Evolutionary conservation across 2,113 vertebrate species (phyloP), one percentile per base, ranked within the genome.

Genomic region (Callocephalon fimbriatum): DNA sequence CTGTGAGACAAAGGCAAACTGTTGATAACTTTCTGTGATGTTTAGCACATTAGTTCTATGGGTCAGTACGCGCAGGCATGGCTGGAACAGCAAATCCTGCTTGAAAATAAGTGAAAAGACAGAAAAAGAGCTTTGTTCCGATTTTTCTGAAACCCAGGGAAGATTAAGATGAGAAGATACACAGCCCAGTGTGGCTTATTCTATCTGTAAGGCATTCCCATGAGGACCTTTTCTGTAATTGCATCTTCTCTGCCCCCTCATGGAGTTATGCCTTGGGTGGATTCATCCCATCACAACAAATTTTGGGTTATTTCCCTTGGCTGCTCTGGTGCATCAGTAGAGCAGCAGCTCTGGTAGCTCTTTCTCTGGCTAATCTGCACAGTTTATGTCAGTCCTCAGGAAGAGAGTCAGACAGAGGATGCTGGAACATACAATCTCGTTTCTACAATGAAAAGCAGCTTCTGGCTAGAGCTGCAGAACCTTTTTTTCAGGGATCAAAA

Each of bases 31-130:
- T 96, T 93, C 88, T 88, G 78, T 72, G 91, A 70, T 88, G 51
- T 78, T 94, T 91, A 87, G 77, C 86, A 96, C 92, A 94, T 95
- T 97, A 96, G 67, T 84, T 96, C 73, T 50, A 96, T 91, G 95
- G 96, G 91, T 94, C 95, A 94, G 93, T 90, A 72, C 53, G 7
- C 66, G 68, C 78, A 97, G 97, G 94, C 87, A 87, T 81, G 88
- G 84, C 86, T 93, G 73, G 65, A 78, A 37, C 50, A 74, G 73
- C 78, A 96, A 93, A 96, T 79, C 45, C 40, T 88, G 66, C 85
- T 45, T 63, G 85, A 77, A 93, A 91, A 92, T 85, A n/a, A 35
- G 20, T 61, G 80, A 92, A 95, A 97, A 96, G 95, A 90, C 82
- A 95, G 66, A 92, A 95, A 86, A 93, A 94, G 75, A 88, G 38